Evolutionary conservation across 2,113 vertebrate species (phyloP).

Genomic region (Trichechus manatus): DNA sequence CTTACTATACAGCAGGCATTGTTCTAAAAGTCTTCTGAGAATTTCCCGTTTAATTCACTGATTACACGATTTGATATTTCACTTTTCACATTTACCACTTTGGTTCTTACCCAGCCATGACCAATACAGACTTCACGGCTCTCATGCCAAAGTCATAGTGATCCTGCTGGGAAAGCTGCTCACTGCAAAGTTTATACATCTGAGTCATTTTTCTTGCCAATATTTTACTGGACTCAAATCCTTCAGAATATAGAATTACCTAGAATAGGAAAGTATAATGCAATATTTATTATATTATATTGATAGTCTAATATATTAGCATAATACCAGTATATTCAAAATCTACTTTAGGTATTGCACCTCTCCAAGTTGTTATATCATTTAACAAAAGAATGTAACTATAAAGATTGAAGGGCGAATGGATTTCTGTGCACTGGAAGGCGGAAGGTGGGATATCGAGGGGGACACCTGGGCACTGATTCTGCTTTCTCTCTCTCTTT

Average conservation of each 20-base stretch:
- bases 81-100: not conserved
- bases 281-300: not conserved
- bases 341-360: not conserved
- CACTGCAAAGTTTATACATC: slow-evolving; percentile 94
- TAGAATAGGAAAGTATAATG: slow-evolving; percentile 61
- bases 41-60: not conserved
- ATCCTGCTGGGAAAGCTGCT: slow-evolving; percentile 93
- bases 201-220: slow-evolving; percentile 94
- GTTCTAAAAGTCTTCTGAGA: not conserved
- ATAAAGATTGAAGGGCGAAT: not conserved
- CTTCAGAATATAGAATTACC: slow-evolving; percentile 94
- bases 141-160: slow-evolving; percentile 94
- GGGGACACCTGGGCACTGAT: not conserved
- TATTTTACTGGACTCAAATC: slow-evolving; percentile 93
- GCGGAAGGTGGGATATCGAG: not conserved
- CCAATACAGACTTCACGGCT: slow-evolving; percentile 93
- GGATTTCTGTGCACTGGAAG: not conserved
- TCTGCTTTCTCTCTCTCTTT: not conserved
- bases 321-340: not conserved
- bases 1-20: no score
- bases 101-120: slow-evolving; percentile 92
- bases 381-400: not conserved
- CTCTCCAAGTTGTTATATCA: not conserved
- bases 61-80: not conserved
- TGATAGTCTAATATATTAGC: not conserved